Evolutionary conservation across 2,113 vertebrate genomes (phyloP), one percentile per base, ranked within the genome.

Genomic region (Nicator chloris): DNA sequence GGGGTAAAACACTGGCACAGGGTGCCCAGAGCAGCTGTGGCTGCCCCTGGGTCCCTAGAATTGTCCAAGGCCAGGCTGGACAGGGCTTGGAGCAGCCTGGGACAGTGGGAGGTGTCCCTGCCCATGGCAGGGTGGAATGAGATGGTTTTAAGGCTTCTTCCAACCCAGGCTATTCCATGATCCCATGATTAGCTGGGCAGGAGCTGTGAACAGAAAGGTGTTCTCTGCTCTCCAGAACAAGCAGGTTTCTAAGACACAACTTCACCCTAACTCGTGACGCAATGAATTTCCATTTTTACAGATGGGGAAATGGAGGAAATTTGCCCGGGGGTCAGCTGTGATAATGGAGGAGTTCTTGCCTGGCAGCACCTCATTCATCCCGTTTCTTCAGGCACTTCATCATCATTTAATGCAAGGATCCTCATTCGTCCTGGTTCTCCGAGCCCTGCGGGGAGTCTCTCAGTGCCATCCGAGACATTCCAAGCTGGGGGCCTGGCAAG

Each of bases 381-480:
- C 30, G 10, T 63, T 88, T 26, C 24, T 0, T 90, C 92, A 96
- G 68, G 39, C 68, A 92, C 75, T 96, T 92, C 19, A 90, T 96
- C 95, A 94, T 77, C 60, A 60, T 86, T 93, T 93, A 93, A 93
- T 92, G 56, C 90, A 88, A 94, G 85, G 88, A 51, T 93, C 57
- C 51, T 93, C 87, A 86, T 90, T 59, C 70, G 80, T 86, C 50
- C 76, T 21, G 23, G 30, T 59, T 35, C 93, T 79, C 86, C 86
- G 57, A 64, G 90, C 90, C 71, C 92, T 68, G 68, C 5, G 0
- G 88, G 88, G 80, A 96, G 56, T 15, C 86, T 94, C 92, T 81
- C 22, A 35, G 61, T 78, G 92, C 59, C 93, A 86, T 16, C 56
- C 0, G 7, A 94, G 86, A 78, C 94, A 93, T 93, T 95, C 93